Percentiles rank a stretch among this genome's conserved stretches.
These are phyloP conservation scores for Apotomis capreana DNA, from an alignment of 2,888 invertebrate genomes.

Conservation along the genomic window DNA sequence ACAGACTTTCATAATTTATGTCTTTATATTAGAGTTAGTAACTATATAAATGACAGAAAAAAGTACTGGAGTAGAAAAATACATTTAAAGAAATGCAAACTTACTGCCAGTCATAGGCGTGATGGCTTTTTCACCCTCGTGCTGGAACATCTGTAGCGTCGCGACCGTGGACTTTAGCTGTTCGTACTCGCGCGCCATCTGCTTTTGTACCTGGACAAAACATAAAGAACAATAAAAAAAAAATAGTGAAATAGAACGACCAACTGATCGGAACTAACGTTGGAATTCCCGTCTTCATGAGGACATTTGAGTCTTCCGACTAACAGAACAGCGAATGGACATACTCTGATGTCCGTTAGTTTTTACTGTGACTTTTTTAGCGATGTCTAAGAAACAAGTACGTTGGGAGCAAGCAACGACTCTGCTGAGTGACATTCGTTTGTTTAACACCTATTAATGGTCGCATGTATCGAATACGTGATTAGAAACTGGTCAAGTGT, in stretches of 20 bases:
- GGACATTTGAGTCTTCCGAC: too few species aligned
- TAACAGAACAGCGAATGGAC: neutral
- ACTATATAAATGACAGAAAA: too few species aligned
- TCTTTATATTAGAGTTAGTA: too few species aligned
- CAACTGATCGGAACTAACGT: neutral
- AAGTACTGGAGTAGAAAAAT: too few species aligned
- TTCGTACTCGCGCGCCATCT: conserved; percentile 94
- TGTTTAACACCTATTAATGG: conserved; percentile 12
- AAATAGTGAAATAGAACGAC: neutral
- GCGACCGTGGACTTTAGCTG: conserved; percentile 92
- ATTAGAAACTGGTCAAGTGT: neutral
- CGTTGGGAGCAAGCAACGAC: conserved; percentile 8
- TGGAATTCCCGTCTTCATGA: neutral
- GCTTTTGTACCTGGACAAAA: conserved; percentile 89
- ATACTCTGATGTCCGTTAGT: neutral
- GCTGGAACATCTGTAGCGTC: conserved; percentile 89
- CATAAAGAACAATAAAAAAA: neutral
- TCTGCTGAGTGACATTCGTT: neutral
- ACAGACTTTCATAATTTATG: too few species aligned
- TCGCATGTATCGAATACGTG: conserved; percentile 20
- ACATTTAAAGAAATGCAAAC: conserved; percentile 45
- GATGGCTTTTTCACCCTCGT: conserved; percentile 84
- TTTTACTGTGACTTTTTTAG: neutral
- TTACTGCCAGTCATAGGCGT: conserved; percentile 72
- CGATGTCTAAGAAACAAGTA: neutral